Conservation (phyloP, 2,797 vertebrate genomes). For the Leptoclinus maculatus region DNA sequence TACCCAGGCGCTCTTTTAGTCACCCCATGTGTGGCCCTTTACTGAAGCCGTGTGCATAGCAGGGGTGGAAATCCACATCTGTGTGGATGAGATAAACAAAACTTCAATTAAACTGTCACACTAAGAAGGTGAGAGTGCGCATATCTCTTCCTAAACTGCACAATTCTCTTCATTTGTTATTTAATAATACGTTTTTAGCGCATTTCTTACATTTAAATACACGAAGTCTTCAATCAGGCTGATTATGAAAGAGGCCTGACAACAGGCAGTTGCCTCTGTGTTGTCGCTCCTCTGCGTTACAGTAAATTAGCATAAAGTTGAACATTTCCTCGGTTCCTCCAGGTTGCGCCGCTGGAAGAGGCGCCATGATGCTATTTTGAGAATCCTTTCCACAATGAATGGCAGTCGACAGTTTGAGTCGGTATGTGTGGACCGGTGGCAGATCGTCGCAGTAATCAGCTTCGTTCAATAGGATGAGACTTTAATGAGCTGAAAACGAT, state of each 20-base stretch:
- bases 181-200: not conserved
- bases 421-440: not conserved
- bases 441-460: not conserved
- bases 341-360: not conserved
- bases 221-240: not conserved
- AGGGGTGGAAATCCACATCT: not conserved
- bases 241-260: not conserved
- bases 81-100: slow-evolving; percentile 21
- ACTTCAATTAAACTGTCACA: not conserved
- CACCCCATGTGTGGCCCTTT: not conserved
- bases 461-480: not conserved
- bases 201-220: not conserved
- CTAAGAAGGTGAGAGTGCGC: not conserved
- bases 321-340: not conserved
- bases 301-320: not conserved
- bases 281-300: not conserved
- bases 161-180: not conserved
- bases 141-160: not conserved
- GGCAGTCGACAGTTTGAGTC: no score
- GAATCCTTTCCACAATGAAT: not conserved
- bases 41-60: not conserved
- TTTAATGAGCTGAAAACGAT: not conserved
- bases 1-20: not conserved
- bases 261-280: not conserved
- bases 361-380: not conserved